These are phyloP conservation scores for Papilio elwesi DNA, from an alignment of 2,888 invertebrate genomes.

Conservation along the genomic window DNA sequence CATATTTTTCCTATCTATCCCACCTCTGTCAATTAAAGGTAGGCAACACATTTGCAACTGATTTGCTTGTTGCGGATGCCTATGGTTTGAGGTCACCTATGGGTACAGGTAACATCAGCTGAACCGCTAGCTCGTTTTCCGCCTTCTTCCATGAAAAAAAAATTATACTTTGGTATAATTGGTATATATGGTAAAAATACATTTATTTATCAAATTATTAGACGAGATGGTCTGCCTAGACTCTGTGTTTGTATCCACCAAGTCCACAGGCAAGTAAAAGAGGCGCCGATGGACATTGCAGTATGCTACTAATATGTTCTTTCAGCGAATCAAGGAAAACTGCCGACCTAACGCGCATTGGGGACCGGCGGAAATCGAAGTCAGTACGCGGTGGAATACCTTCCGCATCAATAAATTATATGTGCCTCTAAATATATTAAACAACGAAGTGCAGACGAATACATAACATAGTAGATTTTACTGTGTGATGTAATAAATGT, in stretches of 20 bases:
- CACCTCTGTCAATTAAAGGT: no score
- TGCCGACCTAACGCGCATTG: constrained; percentile 73
- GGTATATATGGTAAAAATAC: no score
- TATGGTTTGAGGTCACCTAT: no score
- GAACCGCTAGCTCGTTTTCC: no score
- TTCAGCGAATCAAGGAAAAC: constrained; percentile 65
- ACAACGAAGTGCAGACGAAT: constrained; percentile 8
- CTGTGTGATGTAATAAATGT: constrained; percentile 2
- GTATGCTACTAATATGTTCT: constrained; percentile 39
- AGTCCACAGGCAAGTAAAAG: neutral
- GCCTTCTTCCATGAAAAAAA: no score
- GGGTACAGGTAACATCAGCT: no score
- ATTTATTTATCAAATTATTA: no score
- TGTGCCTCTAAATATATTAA: constrained; percentile 10
- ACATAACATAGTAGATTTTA: constrained; percentile 8
- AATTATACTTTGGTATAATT: no score
- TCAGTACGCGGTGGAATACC: constrained; percentile 65
- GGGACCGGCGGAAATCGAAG: constrained; percentile 83
- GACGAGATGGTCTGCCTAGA: no score
- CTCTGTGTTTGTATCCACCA: neutral
- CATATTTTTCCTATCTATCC: no score
- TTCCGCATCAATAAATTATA: constrained; percentile 26
- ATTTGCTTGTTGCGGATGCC: no score
- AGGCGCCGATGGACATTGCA: neutral
- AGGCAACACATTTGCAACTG: no score